phyloP scores from a whole-genome alignment of 2,888 invertebrate species.

The Norana najaformis region DNA sequence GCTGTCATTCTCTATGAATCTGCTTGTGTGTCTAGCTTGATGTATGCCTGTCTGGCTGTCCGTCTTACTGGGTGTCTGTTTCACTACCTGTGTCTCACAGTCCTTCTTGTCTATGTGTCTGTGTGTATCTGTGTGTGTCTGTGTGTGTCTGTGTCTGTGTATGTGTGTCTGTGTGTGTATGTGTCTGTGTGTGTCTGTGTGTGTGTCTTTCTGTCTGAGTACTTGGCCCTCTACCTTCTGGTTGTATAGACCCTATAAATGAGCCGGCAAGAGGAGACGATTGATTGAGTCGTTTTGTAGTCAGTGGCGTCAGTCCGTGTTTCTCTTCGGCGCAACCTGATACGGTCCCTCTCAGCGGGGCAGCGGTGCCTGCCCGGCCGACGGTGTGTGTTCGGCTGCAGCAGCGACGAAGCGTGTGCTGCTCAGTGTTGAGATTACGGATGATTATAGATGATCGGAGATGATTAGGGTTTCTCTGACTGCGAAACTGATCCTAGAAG shows the following conservation, averaged over 20 bases:
- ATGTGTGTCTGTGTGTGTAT: not conserved
- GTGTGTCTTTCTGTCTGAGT: too few species aligned
- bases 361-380: not conserved
- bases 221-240: too few species aligned
- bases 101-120: too few species aligned
- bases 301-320: not conserved
- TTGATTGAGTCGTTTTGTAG: conserved; percentile 13
- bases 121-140: not conserved
- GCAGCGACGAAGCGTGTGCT: too few species aligned
- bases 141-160: too few species aligned
- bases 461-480: too few species aligned
- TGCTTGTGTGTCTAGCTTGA: too few species aligned
- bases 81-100: too few species aligned
- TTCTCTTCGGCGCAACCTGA: not conserved
- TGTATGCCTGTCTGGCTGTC: not conserved
- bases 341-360: not conserved
- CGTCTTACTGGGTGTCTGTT: not conserved
- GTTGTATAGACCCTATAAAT: not conserved
- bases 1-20: not conserved
- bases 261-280: not conserved
- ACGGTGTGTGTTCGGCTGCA: not conserved
- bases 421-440: too few species aligned
- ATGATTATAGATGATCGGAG: too few species aligned
- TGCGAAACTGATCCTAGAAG: too few species aligned
- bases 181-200: not conserved